These are phyloP conservation scores for Mastacembelus armatus DNA, from an alignment of 2,797 vertebrate species.

Conservation along the genomic window DNA sequence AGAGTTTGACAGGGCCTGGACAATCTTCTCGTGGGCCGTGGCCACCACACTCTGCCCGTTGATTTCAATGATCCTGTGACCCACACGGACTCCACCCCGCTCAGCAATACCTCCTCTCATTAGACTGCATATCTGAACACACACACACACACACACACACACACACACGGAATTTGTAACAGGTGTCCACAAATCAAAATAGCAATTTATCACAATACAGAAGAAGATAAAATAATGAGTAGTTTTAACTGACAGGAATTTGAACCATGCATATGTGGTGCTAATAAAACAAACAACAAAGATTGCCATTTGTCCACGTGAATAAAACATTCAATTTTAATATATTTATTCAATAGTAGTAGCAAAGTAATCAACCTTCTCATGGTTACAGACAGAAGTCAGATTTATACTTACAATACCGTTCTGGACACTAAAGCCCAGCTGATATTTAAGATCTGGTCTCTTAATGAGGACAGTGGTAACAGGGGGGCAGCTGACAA, in stretches of 20 bases:
- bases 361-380: neutral
- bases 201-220: constrained; percentile 24
- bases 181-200: constrained; percentile 5
- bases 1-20: constrained; percentile 97
- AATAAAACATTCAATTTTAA: neutral
- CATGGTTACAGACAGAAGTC: neutral
- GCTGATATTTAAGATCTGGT: constrained; percentile 98
- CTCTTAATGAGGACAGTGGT: constrained; percentile 99
- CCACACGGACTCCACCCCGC: constrained; percentile 95
- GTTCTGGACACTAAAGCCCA: constrained; percentile 99
- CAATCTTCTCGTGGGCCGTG: constrained; percentile 98
- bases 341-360: neutral
- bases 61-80: constrained; percentile 98
- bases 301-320: neutral
- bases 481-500: constrained; percentile 98
- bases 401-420: constrained; percentile 88
- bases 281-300: neutral
- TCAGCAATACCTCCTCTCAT: constrained; percentile 98
- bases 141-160: constrained; percentile 2
- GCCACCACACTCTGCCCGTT: constrained; percentile 98
- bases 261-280: neutral
- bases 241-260: constrained; percentile 4
- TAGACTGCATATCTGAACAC: constrained; percentile 94
- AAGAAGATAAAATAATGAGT: constrained; percentile 19
- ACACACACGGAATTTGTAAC: too few species aligned